phyloP scores from a whole-genome alignment of 2,113 vertebrate genomes.

The Otus sunia region DNA sequence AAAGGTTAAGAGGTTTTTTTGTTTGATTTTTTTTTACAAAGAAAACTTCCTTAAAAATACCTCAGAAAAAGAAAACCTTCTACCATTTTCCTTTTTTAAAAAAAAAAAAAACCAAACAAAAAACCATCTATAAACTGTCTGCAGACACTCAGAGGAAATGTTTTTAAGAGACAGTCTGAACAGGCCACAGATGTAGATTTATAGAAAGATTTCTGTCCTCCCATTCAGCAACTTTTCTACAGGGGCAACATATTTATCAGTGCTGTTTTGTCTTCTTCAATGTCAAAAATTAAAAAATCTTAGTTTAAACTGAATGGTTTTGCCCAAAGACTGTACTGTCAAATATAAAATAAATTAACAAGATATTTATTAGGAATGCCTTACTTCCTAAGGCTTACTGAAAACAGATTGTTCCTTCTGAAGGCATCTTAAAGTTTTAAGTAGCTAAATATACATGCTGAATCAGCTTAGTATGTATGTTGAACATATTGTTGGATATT shows the following conservation, averaged over 20 bases:
- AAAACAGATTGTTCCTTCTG: neutral
- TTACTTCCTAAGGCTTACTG: neutral
- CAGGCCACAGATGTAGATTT: neutral
- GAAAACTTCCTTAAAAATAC: neutral
- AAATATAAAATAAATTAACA: neutral
- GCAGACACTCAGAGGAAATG: neutral
- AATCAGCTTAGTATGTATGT: neutral
- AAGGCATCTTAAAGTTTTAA: neutral
- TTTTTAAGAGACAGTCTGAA: neutral
- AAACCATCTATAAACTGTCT: neutral
- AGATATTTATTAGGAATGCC: neutral
- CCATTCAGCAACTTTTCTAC: neutral
- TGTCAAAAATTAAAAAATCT: neutral
- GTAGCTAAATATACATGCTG: neutral
- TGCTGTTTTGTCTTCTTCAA: neutral
- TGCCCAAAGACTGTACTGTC: neutral
- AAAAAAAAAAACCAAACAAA: too few species aligned
- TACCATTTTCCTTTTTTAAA: neutral
- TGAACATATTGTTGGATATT: neutral
- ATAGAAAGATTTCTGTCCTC: neutral
- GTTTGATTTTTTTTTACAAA: neutral
- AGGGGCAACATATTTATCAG: neutral
- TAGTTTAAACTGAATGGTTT: neutral
- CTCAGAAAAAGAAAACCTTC: neutral
- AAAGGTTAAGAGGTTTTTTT: neutral